phyloP scores from a whole-genome alignment of 2,113 vertebrate species.

The Rhineura floridana region DNA sequence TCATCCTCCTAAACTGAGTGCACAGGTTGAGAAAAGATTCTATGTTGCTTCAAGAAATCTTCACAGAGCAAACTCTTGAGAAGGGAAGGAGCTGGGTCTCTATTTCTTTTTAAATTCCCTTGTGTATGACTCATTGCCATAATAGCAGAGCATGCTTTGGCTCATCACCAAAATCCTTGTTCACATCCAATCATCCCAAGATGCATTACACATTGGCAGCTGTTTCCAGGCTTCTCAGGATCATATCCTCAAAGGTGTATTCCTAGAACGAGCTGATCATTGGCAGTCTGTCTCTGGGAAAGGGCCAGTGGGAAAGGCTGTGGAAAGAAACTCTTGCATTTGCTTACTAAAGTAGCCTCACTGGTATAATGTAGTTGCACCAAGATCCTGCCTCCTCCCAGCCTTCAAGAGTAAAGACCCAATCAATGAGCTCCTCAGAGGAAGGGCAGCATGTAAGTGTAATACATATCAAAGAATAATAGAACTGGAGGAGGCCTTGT shows the following conservation, averaged over 20 bases:
- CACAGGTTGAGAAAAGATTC: not conserved
- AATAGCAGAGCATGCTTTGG: not conserved
- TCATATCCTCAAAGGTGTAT: not conserved
- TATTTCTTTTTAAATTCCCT: not conserved
- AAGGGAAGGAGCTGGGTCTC: not conserved
- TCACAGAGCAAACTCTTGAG: not conserved
- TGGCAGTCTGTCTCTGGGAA: not conserved
- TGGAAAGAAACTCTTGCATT: not conserved
- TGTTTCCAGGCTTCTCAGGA: not conserved
- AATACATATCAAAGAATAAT: too few relatives aligned
- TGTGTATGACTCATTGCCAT: not conserved
- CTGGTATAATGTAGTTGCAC: not conserved
- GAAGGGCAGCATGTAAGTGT: not conserved
- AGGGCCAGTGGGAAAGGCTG: not conserved
- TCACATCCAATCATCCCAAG: not conserved
- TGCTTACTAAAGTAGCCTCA: not conserved
- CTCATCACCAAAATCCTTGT: not conserved
- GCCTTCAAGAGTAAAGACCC: not conserved
- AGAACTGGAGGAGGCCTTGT: too few relatives aligned
- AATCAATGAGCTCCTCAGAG: not conserved
- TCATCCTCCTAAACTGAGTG: not conserved
- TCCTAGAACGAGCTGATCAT: constrained; percentile 9
- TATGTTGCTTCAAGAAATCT: not conserved
- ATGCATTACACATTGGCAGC: not conserved
- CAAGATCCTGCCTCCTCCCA: not conserved